These are phyloP conservation scores for Halcyon malimbica DNA, from an alignment of 2,113 vertebrate species.

Conservation along the genomic window DNA sequence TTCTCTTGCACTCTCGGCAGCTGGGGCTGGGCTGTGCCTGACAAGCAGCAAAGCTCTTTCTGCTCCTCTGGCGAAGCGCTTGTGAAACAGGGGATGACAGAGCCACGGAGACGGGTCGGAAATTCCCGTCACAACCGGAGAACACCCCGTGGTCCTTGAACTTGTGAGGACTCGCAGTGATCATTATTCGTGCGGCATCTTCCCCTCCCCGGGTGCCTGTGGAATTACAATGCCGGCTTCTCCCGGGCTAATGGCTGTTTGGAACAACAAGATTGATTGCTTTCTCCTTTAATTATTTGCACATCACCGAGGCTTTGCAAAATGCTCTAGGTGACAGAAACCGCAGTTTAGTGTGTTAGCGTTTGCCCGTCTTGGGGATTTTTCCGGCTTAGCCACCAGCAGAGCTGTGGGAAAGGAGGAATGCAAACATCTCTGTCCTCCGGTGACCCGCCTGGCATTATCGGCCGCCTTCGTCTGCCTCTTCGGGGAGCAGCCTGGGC, in stretches of 20 bases:
- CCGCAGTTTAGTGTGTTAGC: not conserved
- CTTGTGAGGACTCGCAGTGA: conserved; percentile 1
- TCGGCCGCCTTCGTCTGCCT: not conserved
- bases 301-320: conserved; percentile 22
- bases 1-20: fast-evolving
- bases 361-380: not conserved
- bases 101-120: not conserved
- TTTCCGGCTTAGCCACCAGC: not conserved
- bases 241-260: conserved; percentile 21
- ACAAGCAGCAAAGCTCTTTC: not conserved
- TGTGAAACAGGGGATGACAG: not conserved
- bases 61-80: not conserved
- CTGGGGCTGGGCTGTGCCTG: not conserved
- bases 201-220: not conserved
- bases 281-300: conserved; percentile 46
- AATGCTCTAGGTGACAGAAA: conserved; percentile 17
- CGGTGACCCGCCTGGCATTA: not conserved
- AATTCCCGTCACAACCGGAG: not conserved
- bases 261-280: conserved; percentile 28
- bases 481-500: not conserved
- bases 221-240: not conserved
- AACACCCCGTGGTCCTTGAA: not conserved
- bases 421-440: not conserved
- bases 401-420: conserved; percentile 15
- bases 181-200: not conserved